Evolutionary conservation across 2,888 invertebrate species (phyloP).

Genomic region (Hypolimnas misippus): DNA sequence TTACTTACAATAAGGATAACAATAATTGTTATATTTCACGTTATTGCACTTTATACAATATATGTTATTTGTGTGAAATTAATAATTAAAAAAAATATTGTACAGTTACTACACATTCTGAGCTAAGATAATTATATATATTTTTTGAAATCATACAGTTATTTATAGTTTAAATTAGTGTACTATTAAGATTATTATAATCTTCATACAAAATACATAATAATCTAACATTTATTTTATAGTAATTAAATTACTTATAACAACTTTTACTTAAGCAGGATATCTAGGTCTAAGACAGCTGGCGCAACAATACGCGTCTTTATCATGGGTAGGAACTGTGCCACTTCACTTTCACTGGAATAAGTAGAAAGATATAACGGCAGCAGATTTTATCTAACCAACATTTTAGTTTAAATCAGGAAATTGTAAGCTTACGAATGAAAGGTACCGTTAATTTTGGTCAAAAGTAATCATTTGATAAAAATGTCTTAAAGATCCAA

Average conservation of each 20-base stretch:
- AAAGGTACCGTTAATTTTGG: not conserved
- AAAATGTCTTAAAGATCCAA: too few relatives aligned
- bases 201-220: too few relatives aligned
- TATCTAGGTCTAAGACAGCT: constrained; percentile 17
- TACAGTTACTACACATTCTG: too few relatives aligned
- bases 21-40: not conserved
- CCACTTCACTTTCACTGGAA: constrained; percentile 40
- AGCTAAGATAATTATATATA: too few relatives aligned
- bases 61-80: too few relatives aligned
- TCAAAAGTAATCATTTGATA: too few relatives aligned
- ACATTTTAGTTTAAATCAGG: constrained; percentile 2
- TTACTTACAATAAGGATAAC: not conserved
- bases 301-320: constrained; percentile 38
- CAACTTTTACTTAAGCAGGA: constrained; percentile 7
- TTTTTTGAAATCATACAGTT: too few relatives aligned
- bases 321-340: constrained; percentile 33
- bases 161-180: too few relatives aligned
- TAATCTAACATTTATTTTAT: too few relatives aligned
- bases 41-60: too few relatives aligned
- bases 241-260: not conserved
- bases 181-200: too few relatives aligned
- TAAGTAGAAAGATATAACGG: constrained; percentile 23
- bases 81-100: too few relatives aligned
- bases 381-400: constrained; percentile 21
- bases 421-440: not conserved